Percentiles rank a stretch among this genome's conserved stretches.
phyloP scores from a whole-genome alignment of 2,797 vertebrate species.

The Fringilla coelebs region DNA sequence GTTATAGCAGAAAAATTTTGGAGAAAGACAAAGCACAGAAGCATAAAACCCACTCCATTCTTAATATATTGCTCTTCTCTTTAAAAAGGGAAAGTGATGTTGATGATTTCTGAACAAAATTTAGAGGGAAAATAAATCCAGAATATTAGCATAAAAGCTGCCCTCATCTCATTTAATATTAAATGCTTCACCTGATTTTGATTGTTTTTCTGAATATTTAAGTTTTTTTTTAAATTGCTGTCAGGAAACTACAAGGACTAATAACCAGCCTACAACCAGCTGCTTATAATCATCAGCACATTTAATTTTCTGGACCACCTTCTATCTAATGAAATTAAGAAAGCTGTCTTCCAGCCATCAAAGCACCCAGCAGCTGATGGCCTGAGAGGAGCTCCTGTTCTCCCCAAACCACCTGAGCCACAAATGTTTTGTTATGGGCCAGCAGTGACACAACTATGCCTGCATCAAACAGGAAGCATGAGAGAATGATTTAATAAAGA shows the following conservation, averaged over 20 bases:
- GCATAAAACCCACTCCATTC: background rate
- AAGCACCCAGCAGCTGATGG: background rate
- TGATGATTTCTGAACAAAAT: background rate
- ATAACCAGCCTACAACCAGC: background rate
- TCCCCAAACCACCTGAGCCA: constrained; percentile 2
- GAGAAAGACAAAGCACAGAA: background rate
- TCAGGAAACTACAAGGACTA: background rate
- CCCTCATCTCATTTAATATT: background rate
- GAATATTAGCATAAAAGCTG: background rate
- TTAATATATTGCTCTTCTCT: background rate
- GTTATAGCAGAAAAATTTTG: background rate
- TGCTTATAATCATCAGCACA: background rate
- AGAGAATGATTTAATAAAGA: constrained; percentile 24
- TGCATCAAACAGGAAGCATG: background rate
- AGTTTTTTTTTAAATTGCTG: background rate
- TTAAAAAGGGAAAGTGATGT: background rate
- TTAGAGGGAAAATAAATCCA: background rate
- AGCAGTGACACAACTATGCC: background rate
- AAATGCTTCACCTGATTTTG: background rate
- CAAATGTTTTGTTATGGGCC: constrained; percentile 10
- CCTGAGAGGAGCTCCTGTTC: background rate
- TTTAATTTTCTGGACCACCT: constrained; percentile 43
- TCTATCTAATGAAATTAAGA: constrained; percentile 36
- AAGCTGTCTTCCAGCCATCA: constrained; percentile 14
- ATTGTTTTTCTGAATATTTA: background rate